A percentile compares a stretch with the other conserved stretches of the same genome.
phyloP scores from a whole-genome alignment of 2,797 vertebrate species.

The Hyperoplus lanceolatus region DNA sequence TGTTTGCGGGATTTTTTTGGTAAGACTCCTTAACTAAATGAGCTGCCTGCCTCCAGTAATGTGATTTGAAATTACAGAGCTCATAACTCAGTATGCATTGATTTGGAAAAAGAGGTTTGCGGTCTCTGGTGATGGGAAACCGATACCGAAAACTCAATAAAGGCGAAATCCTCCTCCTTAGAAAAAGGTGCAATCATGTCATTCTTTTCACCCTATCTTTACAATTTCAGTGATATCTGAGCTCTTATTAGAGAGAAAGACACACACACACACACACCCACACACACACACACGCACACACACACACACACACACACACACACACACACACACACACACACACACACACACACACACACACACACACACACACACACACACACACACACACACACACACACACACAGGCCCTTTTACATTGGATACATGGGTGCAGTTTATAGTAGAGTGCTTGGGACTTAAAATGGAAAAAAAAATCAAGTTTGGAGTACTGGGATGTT shows the following conservation, averaged over 20 bases:
- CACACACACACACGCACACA: too few relatives aligned
- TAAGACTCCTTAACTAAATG: conserved; percentile 41
- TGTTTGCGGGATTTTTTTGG: conserved; percentile 36
- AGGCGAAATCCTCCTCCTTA: conserved; percentile 19
- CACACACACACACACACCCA: too few relatives aligned
- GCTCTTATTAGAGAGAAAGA: conserved; percentile 63
- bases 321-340: too few relatives aligned
- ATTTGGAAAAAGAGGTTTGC: conserved; percentile 51
- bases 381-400: too few relatives aligned
- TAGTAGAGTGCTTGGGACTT: conserved; percentile 15
- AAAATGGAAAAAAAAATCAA: conserved; percentile 60
- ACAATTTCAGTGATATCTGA: conserved; percentile 65
- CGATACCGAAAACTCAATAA: conserved; percentile 73
- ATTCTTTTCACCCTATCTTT: conserved; percentile 54
- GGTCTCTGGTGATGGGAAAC: conserved; percentile 57
- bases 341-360: too few relatives aligned
- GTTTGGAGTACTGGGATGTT: conserved; percentile 62
- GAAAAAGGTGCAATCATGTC: conserved; percentile 58
- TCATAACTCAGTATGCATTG: conserved; percentile 66
- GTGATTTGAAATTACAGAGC: conserved; percentile 58
- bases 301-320: too few relatives aligned
- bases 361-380: too few relatives aligned
- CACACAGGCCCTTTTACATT: conserved; percentile 32
- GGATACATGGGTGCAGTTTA: conserved; percentile 42
- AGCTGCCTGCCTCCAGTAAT: conserved; percentile 51